phyloP scores from a whole-genome alignment of 2,888 invertebrate species.

The Mayetiola destructor region DNA sequence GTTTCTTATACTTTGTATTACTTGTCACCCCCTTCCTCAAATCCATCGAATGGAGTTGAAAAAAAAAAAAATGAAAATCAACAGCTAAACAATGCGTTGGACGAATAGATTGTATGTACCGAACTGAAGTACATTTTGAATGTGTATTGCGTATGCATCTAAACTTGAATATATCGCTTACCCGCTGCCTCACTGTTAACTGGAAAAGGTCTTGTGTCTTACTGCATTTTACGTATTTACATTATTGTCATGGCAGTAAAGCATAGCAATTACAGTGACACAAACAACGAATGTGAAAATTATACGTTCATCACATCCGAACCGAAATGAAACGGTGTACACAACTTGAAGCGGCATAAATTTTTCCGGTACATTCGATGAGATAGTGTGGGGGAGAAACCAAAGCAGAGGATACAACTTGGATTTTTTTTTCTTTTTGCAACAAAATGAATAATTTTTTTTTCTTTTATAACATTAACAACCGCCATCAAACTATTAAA shows the following conservation, averaged over 20 bases:
- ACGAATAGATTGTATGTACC: too few relatives aligned
- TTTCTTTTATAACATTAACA: constrained; percentile 3
- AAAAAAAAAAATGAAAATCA: too few relatives aligned
- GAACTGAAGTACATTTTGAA: too few relatives aligned
- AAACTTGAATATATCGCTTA: too few relatives aligned
- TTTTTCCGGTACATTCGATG: background rate
- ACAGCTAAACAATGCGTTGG: too few relatives aligned
- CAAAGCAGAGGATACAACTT: too few relatives aligned
- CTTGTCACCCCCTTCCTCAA: too few relatives aligned
- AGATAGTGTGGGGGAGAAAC: background rate
- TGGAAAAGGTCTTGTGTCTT: constrained; percentile 1
- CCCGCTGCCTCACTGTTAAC: too few relatives aligned
- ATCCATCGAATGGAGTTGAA: too few relatives aligned
- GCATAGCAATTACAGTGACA: background rate
- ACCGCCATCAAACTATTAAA: constrained; percentile 12
- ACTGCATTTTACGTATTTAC: constrained; percentile 11
- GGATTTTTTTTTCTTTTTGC: too few relatives aligned
- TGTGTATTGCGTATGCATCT: too few relatives aligned
- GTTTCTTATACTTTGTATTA: too few relatives aligned
- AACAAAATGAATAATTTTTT: constrained; percentile 7
- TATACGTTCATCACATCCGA: constrained; percentile 8
- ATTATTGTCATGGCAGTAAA: constrained; percentile 4
- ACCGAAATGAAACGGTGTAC: background rate
- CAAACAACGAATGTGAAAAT: constrained; percentile 6
- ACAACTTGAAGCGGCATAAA: background rate